Evolutionary conservation across 2,888 invertebrate genomes (phyloP), one percentile per base, ranked within the genome.

Genomic region (Spodoptera littoralis): DNA sequence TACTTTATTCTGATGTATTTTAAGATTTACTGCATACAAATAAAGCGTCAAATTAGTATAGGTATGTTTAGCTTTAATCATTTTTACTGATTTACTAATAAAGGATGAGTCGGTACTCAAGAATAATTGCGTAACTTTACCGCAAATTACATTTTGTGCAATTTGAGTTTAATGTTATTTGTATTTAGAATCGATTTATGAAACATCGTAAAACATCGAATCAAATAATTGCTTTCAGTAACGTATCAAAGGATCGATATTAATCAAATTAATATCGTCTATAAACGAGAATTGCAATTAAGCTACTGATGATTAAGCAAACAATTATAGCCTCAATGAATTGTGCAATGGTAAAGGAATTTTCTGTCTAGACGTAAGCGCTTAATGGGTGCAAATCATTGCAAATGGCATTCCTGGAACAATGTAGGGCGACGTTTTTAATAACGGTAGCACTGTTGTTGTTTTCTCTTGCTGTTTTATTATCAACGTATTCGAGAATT

Each of bases 311-410:
- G 60, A 70, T 61, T 65, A 58, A 56, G 60, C 61, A 65, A 66
- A 65, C 75, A 80, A 81, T 88, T 87, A 86, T 85, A 83, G 71
- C 75, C 78, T 81, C 84, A 52, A 85, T 84, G 86, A 86, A 87
- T 91, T 89, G 89, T 87, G 86, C 88, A 86, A 90, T 88, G 86
- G 84, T 77, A 86, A 81, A 85, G 88, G 91, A 92, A 92, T 91
- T 86, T 84, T 83, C 85, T 76, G 89, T 90, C 88, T 87, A 90
- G 91, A 91, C 89, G 71, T 76, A 67, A 73, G 77, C 76, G 79
- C 82, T 88, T 93, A 92, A 92, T 92, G 88, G 88, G 89, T 88
- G 88, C 90, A 90, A 90, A 93, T 92, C 89, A 92, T 92, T 91
- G 89, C 88, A 88, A 89, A 91, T 91, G 89, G 89, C 88, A 89